A percentile compares a stretch with the other conserved stretches of the same genome.
phyloP scores from a whole-genome alignment of 2,797 vertebrate species.

The Anabacerthia variegaticeps region DNA sequence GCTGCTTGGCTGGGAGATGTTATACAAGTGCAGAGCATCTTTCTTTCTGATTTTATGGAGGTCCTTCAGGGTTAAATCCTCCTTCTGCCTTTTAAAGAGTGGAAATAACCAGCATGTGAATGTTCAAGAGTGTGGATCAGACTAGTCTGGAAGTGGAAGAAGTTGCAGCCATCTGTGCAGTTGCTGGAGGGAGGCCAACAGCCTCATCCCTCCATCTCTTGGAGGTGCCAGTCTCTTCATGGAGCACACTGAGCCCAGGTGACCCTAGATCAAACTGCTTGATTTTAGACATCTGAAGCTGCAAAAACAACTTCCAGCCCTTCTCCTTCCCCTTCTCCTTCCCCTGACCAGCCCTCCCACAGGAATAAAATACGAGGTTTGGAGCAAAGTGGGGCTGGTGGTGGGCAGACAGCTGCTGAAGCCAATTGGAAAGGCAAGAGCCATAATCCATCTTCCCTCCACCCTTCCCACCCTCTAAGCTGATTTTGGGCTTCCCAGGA shows the following conservation, averaged over 20 bases:
- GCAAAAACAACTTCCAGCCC: not conserved
- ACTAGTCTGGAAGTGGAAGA: slow-evolving; percentile 1
- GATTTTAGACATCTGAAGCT: not conserved
- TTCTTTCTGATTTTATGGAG: not conserved
- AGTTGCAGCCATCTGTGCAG: slow-evolving; percentile 23
- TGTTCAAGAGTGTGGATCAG: not conserved
- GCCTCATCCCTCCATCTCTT: not conserved
- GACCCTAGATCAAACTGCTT: not conserved
- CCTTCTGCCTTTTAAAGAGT: slow-evolving; percentile 27
- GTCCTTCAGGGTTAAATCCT: slow-evolving; percentile 44
- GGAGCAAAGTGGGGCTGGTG: not conserved
- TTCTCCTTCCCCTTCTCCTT: not conserved
- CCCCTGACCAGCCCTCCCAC: not conserved
- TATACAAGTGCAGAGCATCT: not conserved
- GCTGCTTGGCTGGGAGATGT: not conserved
- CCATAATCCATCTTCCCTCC: not conserved
- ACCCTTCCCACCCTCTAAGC: not conserved
- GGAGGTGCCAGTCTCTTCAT: not conserved
- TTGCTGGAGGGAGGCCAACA: slow-evolving; percentile 11
- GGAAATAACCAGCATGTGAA: slow-evolving; percentile 17
- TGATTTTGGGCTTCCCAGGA: not conserved
- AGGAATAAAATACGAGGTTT: rapidly evolving
- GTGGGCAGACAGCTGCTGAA: not conserved
- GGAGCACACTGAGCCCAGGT: not conserved
- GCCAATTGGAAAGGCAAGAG: not conserved